Evolutionary conservation across 2,888 invertebrate species (phyloP), one percentile per base, ranked within the genome.

Genomic region (Brachypalpus laphriformis): DNA sequence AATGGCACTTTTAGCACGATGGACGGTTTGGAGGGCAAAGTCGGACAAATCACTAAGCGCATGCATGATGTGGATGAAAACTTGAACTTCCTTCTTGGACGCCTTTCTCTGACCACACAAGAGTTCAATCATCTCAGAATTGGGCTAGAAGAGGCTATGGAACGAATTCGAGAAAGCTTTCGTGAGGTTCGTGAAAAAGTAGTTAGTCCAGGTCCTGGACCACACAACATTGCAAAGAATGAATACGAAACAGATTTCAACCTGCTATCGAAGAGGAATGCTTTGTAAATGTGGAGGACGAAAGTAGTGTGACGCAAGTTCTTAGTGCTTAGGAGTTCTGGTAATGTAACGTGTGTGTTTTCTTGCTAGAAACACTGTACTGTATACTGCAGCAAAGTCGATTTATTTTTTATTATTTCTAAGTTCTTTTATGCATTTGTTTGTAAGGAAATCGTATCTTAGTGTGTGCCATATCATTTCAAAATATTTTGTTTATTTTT

Each of bases 71-170:
- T 97, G 28, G 96, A 96, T 87, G 95, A 95, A 66, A 96, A 97
- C 91, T 93, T 98, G 82, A 97, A 98, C 91, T 97, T 94, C 90
- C 93, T 97, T 54, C 92, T 97, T 80, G 97, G 97, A 5, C 93
- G 96, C 72, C 92, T 97, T 75, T 95, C 96, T 0, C 92, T 97
- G 6, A 96, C 97, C 34, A 96, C 96, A 1, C 96, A 96, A 88
- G 97, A 98, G 91, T 97, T 97, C 92, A 95, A 95, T 89, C 94
- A 94, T 89, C 96, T 97, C 87, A 96, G 97, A 90, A 92, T 93
- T 0, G 96, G 96, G 0, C 93, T 97, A 0, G 95, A 95, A 0
- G 93, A 94, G 11, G 95, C 96, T 0, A 90, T 97, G 68, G 95
- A 95, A 87, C 94, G 95, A 88, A 94, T 96, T 66, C 94, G 95